Evolutionary conservation across 2,888 invertebrate genomes (phyloP).

Genomic region (Geophilus truncorum): DNA sequence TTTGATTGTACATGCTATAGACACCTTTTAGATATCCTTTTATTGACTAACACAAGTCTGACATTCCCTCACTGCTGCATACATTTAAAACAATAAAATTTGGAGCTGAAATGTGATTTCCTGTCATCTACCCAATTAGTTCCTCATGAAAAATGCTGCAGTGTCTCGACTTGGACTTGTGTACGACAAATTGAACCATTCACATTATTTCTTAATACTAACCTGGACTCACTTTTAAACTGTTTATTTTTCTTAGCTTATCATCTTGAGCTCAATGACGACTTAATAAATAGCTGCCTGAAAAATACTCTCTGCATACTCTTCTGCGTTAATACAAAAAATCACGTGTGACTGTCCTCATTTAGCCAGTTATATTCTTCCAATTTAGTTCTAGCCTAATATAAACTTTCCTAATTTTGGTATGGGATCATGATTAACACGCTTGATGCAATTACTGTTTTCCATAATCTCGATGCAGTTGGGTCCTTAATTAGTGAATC

Average conservation of each 20-base stretch:
- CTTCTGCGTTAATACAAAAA: neutral
- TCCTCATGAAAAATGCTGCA: neutral
- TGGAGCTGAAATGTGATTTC: neutral
- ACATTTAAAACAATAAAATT: neutral
- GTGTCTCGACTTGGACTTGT: neutral
- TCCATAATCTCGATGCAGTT: neutral
- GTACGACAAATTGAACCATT: neutral
- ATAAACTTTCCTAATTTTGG: neutral
- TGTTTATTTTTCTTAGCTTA: neutral
- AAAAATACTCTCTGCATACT: neutral
- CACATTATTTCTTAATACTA: neutral
- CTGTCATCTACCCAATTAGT: neutral
- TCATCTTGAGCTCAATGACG: neutral
- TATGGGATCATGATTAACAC: neutral
- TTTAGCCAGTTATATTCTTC: neutral
- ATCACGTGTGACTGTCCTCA: neutral
- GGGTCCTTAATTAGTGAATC: too few relatives aligned
- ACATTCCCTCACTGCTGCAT: neutral
- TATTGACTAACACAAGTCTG: neutral
- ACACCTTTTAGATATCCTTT: neutral
- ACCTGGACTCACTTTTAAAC: neutral
- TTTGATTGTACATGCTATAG: neutral
- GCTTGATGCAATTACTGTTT: neutral
- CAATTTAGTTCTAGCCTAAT: neutral
- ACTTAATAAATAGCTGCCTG: neutral